Evolutionary conservation across 2,797 vertebrate genomes (phyloP).

Genomic region (Periparus ater): DNA sequence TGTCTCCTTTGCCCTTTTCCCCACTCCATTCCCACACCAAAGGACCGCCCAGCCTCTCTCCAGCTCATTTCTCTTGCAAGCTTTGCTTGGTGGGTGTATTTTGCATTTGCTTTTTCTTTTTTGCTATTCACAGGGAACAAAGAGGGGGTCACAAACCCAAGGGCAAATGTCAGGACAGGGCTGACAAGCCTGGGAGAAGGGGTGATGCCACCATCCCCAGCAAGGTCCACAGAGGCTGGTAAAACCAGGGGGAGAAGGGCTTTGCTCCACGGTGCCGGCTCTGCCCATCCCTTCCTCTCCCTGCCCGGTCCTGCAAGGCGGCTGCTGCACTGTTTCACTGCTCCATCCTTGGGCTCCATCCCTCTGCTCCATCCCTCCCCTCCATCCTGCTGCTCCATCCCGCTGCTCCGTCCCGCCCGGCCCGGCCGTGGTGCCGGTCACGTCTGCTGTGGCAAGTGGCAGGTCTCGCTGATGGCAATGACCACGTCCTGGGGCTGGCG

Average conservation of each 20-base stretch:
- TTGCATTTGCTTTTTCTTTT: slow-evolving; percentile 19
- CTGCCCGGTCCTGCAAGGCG: background rate
- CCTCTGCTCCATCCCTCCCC: background rate
- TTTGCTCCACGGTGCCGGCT: background rate
- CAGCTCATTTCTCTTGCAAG: background rate
- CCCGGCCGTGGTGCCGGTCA: background rate
- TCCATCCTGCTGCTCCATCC: background rate
- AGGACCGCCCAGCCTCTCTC: background rate
- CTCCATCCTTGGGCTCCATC: background rate
- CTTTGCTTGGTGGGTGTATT: slow-evolving; percentile 22
- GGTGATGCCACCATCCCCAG: background rate
- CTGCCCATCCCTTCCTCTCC: background rate
- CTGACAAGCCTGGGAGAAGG: background rate
- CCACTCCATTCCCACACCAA: background rate
- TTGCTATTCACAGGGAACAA: slow-evolving; percentile 39
- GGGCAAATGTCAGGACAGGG: background rate
- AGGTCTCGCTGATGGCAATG: slow-evolving; percentile 79
- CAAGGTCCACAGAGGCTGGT: background rate
- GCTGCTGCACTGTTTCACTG: background rate
- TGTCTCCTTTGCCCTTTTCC: background rate
- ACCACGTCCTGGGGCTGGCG: slow-evolving; percentile 76
- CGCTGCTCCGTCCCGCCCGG: background rate
- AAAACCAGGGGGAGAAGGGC: background rate
- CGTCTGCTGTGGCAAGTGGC: slow-evolving; percentile 74
- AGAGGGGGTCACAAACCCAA: background rate